Conservation (phyloP, 1,140 invertebrate species). For the Maniola jurtina region DNA sequence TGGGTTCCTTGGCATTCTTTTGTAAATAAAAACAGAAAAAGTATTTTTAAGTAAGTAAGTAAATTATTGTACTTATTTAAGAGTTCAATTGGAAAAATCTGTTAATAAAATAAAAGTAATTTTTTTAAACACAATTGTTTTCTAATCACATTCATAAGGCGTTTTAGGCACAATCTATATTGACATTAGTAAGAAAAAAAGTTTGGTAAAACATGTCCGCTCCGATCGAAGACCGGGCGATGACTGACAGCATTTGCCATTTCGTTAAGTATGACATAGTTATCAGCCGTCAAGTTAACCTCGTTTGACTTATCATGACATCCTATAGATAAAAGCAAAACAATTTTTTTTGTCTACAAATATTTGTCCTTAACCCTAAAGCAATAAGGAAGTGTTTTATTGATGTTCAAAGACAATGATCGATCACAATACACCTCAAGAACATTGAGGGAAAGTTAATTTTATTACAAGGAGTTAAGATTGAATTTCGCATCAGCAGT, state of each 20-base stretch:
- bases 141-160: too few species aligned
- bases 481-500: slow-evolving; percentile 10
- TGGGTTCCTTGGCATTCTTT: slow-evolving; percentile 28
- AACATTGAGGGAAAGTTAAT: background rate
- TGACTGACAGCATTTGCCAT: slow-evolving; percentile 49
- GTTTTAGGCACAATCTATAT: too few species aligned
- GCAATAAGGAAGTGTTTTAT: slow-evolving; percentile 18
- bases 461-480: background rate
- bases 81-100: too few species aligned
- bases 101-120: too few species aligned
- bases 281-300: slow-evolving; percentile 35
- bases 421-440: slow-evolving; percentile 15
- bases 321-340: slow-evolving; percentile 39
- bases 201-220: slow-evolving; percentile 33
- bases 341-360: slow-evolving; percentile 1
- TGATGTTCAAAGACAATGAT: slow-evolving; percentile 32
- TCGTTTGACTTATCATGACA: slow-evolving; percentile 51
- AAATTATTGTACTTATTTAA: too few species aligned
- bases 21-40: too few species aligned
- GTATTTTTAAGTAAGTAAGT: too few species aligned
- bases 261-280: slow-evolving; percentile 33
- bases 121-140: too few species aligned
- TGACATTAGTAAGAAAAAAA: background rate
- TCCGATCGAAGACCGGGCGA: slow-evolving; percentile 32
- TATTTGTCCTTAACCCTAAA: slow-evolving; percentile 18